Evolutionary conservation across 2,113 vertebrate species (phyloP).

Genomic region (Gavialis gangeticus): DNA sequence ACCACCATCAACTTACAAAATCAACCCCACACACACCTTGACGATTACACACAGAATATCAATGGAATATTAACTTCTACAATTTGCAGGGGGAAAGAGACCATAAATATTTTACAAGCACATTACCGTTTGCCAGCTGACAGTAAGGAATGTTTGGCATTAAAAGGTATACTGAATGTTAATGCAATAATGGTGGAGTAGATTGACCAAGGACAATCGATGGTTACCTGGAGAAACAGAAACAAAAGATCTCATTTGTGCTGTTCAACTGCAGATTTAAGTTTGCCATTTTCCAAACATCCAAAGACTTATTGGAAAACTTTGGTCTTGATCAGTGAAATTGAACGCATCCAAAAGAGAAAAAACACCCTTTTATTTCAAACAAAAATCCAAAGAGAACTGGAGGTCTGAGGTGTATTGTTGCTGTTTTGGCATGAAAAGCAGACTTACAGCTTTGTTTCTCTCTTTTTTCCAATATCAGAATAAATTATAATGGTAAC

Average conservation of each 20-base stretch:
- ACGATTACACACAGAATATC: not conserved
- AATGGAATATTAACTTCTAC: not conserved
- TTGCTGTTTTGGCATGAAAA: not conserved
- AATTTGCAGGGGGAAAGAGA: not conserved
- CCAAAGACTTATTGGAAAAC: not conserved
- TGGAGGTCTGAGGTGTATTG: not conserved
- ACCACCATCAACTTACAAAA: not conserved
- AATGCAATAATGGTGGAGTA: slow-evolving; percentile 95
- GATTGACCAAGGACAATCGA: slow-evolving; percentile 99
- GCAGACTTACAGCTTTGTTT: not conserved
- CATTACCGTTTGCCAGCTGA: slow-evolving; percentile 92
- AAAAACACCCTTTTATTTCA: not conserved
- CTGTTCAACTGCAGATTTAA: not conserved
- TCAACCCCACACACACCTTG: not conserved
- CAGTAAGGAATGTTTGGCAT: slow-evolving; percentile 91
- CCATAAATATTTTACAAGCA: slow-evolving; percentile 28
- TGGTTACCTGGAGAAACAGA: slow-evolving; percentile 87
- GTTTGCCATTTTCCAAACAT: not conserved
- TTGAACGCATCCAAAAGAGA: not conserved
- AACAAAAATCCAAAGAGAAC: not conserved
- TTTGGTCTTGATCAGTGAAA: not conserved
- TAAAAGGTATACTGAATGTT: slow-evolving; percentile 95
- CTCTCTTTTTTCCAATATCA: not conserved
- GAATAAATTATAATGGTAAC: not conserved
- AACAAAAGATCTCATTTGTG: not conserved